A percentile compares a stretch with the other conserved stretches of the same genome.
Evolutionary conservation across 92 coral and sea anemone species (phyloP).

Genomic region (Palythoa heliodiscus): DNA sequence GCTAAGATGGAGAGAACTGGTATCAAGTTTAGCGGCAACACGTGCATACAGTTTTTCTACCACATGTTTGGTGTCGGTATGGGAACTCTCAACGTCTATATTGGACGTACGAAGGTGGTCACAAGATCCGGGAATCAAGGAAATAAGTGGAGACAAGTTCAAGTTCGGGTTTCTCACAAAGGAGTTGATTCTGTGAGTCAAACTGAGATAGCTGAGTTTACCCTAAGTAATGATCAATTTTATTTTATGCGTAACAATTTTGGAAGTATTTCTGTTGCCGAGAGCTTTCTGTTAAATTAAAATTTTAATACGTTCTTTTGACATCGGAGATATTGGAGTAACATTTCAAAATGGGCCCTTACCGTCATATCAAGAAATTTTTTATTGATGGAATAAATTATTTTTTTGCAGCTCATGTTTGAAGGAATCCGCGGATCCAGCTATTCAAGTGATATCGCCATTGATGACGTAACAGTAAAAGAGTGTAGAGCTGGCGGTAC

Average conservation of each 20-base stretch:
- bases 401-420: not conserved
- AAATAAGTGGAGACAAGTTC: constrained; percentile 4
- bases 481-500: not conserved
- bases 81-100: constrained; percentile 15
- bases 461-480: not conserved
- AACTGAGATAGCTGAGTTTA: too few relatives aligned
- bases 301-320: too few relatives aligned
- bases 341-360: not conserved
- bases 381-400: not conserved
- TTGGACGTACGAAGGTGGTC: not conserved
- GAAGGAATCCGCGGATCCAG: not conserved
- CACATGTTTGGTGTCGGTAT: constrained; percentile 16
- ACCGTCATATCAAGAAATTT: not conserved
- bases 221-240: not conserved
- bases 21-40: not conserved
- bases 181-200: not conserved
- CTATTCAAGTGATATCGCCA: not conserved
- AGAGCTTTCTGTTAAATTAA: too few relatives aligned
- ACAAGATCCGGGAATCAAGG: constrained; percentile 13
- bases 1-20: constrained; percentile 30
- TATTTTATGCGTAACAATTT: not conserved
- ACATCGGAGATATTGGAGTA: not conserved
- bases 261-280: too few relatives aligned
- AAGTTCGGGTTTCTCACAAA: not conserved
- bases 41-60: constrained; percentile 12